Percentiles rank a stretch among this genome's conserved stretches.
Evolutionary conservation across 2,888 invertebrate genomes (phyloP).

Genomic region (Balanococcus diminutus): DNA sequence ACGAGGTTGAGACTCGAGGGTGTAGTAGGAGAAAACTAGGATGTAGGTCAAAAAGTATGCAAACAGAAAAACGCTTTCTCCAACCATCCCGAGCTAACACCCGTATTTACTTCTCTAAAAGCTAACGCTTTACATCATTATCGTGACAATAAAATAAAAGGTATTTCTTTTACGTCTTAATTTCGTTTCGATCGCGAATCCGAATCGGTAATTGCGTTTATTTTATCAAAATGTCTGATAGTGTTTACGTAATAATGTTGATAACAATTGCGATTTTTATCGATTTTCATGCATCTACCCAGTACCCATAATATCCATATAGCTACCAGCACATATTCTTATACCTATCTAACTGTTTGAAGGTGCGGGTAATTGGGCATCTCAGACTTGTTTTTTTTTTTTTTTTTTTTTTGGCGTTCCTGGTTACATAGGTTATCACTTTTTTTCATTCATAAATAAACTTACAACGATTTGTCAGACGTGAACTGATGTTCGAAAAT

Average conservation of each 20-base stretch:
- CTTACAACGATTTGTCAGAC: too few relatives aligned
- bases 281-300: too few relatives aligned
- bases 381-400: too few relatives aligned
- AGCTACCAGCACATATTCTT: too few relatives aligned
- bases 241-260: neutral
- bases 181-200: neutral
- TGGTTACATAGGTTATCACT: too few relatives aligned
- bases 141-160: slow-evolving; percentile 6
- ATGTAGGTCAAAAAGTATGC: slow-evolving; percentile 51
- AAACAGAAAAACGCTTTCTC: slow-evolving; percentile 44
- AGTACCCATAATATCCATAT: too few relatives aligned
- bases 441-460: too few relatives aligned
- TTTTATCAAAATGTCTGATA: neutral
- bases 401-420: too few relatives aligned
- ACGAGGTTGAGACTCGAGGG: slow-evolving; percentile 46
- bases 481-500: too few relatives aligned
- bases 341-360: too few relatives aligned
- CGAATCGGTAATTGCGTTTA: neutral
- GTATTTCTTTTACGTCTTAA: neutral
- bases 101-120: slow-evolving; percentile 30
- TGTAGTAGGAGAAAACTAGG: slow-evolving; percentile 47
- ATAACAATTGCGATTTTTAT: too few relatives aligned
- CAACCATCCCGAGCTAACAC: slow-evolving; percentile 24
- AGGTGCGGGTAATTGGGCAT: too few relatives aligned
- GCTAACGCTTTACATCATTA: slow-evolving; percentile 34